Conservation (phyloP, 2,888 invertebrate genomes). For the Philereme transversata region DNA sequence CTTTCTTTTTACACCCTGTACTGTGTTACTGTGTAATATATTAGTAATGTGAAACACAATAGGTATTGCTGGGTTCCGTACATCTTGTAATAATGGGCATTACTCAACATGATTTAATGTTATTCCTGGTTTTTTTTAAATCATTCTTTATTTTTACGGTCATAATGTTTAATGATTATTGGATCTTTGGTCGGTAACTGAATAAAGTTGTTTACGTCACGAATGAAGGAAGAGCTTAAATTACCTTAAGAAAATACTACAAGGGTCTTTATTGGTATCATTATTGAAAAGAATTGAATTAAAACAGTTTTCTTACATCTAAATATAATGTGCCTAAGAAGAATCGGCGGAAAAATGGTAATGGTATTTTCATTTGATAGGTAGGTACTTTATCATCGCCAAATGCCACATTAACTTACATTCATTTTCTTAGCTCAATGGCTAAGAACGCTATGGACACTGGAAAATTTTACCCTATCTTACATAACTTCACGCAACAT, state of each 20-base stretch:
- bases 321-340: too few relatives aligned
- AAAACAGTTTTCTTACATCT: too few relatives aligned
- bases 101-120: slow-evolving; percentile 43
- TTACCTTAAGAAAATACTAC: neutral
- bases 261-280: too few relatives aligned
- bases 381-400: neutral
- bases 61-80: slow-evolving; percentile 34
- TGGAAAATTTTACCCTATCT: slow-evolving; percentile 46
- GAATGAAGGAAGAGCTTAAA: neutral
- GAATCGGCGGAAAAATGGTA: neutral
- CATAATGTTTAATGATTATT: slow-evolving; percentile 31
- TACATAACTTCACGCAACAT: slow-evolving; percentile 32
- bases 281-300: too few relatives aligned
- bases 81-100: slow-evolving; percentile 39
- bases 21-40: too few relatives aligned
- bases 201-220: slow-evolving; percentile 18
- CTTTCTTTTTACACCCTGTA: neutral
- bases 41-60: slow-evolving; percentile 37
- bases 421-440: slow-evolving; percentile 46
- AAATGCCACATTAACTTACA: slow-evolving; percentile 18
- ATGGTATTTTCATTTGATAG: neutral
- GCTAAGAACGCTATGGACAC: slow-evolving; percentile 51
- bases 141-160: slow-evolving; percentile 36
- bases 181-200: slow-evolving; percentile 29
- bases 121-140: slow-evolving; percentile 37